Evolutionary conservation across 2,113 vertebrate species (phyloP).

Genomic region (Phalacrocorax pelagicus): DNA sequence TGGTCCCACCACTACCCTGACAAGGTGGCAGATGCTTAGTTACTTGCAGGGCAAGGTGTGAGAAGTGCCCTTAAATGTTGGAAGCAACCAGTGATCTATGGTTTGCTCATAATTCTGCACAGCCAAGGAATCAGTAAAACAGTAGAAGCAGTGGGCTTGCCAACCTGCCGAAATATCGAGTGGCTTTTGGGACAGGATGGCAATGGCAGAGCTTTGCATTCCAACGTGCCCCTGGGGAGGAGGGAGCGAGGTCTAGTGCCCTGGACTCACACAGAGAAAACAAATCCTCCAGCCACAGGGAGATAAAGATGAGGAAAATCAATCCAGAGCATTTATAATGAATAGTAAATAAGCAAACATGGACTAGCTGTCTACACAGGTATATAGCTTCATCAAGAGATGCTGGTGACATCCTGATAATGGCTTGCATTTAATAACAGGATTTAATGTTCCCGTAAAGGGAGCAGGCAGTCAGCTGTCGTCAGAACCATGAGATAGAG

Average conservation of each 20-base stretch:
- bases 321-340: neutral
- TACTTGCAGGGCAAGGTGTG: neutral
- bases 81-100: neutral
- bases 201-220: neutral
- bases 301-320: neutral
- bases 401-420: neutral
- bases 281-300: neutral
- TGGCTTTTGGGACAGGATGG: neutral
- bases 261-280: neutral
- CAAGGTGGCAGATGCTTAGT: neutral
- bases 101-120: neutral
- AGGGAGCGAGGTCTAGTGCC: neutral
- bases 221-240: neutral
- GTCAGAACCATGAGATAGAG: neutral
- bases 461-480: neutral
- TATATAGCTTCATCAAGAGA: neutral
- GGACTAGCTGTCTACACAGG: neutral
- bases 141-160: neutral
- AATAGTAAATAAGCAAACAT: neutral
- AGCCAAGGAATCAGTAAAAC: neutral
- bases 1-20: neutral
- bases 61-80: neutral
- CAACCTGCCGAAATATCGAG: neutral
- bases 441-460: neutral
- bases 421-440: conserved; percentile 19